Percentiles rank a stretch among this genome's conserved stretches.
phyloP scores from a whole-genome alignment of 2,113 vertebrate species.

The Prionailurus bengalensis region DNA sequence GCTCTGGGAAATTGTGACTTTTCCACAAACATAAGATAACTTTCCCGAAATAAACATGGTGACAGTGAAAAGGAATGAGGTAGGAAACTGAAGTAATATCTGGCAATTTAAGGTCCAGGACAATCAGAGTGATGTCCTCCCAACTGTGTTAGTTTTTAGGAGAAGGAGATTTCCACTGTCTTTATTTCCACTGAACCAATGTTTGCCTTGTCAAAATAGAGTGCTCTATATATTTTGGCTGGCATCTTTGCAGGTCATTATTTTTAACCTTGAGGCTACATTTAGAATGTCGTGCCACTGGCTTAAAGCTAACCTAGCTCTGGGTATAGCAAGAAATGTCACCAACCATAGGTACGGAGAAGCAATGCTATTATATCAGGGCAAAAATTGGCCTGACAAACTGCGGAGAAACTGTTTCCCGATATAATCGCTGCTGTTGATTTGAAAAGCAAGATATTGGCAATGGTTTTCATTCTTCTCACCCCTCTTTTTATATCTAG shows the following conservation, averaged over 20 bases:
- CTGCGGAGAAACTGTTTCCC: background rate
- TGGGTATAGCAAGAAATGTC: background rate
- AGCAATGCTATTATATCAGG: background rate
- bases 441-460: constrained; percentile 36
- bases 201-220: constrained; percentile 27
- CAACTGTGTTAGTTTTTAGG: constrained; percentile 46
- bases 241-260: constrained; percentile 49
- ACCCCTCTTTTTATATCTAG: constrained; percentile 84
- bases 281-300: constrained; percentile 22
- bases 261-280: constrained; percentile 64
- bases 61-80: background rate
- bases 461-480: constrained; percentile 26
- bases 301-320: constrained; percentile 48
- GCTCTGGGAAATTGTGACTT: constrained; percentile 38
- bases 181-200: constrained; percentile 1
- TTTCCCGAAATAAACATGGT: constrained; percentile 69
- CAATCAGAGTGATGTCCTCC: background rate
- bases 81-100: constrained; percentile 27
- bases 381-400: constrained; percentile 41
- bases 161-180: background rate
- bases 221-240: constrained; percentile 47
- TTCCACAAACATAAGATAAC: constrained; percentile 46
- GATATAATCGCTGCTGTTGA: background rate
- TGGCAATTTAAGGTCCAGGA: constrained; percentile 49
- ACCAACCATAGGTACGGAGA: background rate